A percentile compares a stretch with the other conserved stretches of the same genome.
Conservation (phyloP, 2,113 vertebrate genomes). For the Morone saxatilis region DNA sequence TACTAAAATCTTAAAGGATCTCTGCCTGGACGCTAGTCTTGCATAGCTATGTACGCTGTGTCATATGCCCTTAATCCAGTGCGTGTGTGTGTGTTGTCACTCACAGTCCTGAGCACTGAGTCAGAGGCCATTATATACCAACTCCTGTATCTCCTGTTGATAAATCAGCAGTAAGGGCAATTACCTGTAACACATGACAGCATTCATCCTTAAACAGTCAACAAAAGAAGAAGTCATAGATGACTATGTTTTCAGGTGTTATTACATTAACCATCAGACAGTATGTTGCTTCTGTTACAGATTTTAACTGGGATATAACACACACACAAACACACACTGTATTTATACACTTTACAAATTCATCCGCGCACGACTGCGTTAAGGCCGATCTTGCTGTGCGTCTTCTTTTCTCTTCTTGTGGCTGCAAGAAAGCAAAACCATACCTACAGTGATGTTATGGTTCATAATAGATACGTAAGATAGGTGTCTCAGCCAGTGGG, state of each 20-base stretch:
- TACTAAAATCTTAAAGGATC: neutral
- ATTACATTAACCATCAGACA: neutral
- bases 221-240: neutral
- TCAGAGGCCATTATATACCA: conserved; percentile 19
- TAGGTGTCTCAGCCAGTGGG: too few species aligned
- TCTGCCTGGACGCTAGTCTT: neutral
- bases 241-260: neutral
- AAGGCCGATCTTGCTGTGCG: too few species aligned
- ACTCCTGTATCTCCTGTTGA: conserved; percentile 16
- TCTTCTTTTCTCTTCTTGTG: too few species aligned
- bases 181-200: conserved; percentile 10
- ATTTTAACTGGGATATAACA: neutral
- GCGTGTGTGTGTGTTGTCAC: neutral
- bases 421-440: too few species aligned
- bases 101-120: neutral
- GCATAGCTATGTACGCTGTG: too few species aligned
- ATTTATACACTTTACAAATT: neutral
- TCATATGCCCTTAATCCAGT: neutral
- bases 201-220: conserved; percentile 11
- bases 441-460: too few species aligned
- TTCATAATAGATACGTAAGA: too few species aligned
- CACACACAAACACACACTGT: neutral
- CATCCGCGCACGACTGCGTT: too few species aligned
- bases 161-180: conserved; percentile 7
- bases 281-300: neutral